Percentiles rank a stretch among this genome's conserved stretches.
Evolutionary conservation across 1,140 invertebrate genomes (phyloP).

Genomic region (Aphelenchoides fujianensis): DNA sequence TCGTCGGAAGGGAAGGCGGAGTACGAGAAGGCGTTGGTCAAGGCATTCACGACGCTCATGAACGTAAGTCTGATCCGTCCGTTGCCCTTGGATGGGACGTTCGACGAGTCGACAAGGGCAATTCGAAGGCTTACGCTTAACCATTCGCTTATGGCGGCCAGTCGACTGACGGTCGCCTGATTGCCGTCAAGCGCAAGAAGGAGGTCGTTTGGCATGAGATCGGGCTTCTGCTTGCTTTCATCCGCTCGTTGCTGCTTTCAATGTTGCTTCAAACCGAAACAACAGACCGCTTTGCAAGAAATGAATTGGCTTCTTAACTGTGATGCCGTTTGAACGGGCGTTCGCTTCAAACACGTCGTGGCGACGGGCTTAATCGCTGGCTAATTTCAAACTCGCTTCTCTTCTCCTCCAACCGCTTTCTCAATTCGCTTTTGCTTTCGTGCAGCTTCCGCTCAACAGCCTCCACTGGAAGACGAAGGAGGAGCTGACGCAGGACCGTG

Average conservation of each 20-base stretch:
- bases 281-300: neutral
- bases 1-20: constrained; percentile 85
- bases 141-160: too few species aligned
- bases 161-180: neutral
- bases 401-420: neutral
- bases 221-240: too few species aligned
- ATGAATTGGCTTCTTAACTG: too few species aligned
- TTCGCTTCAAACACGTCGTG: too few species aligned
- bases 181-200: neutral
- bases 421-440: constrained; percentile 7
- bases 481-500: constrained; percentile 39
- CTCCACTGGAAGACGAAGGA: constrained; percentile 46
- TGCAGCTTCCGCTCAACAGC: constrained; percentile 34
- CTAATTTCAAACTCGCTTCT: too few species aligned
- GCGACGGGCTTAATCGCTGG: too few species aligned
- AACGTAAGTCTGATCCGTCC: too few species aligned
- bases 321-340: too few species aligned
- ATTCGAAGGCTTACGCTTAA: constrained; percentile 28
- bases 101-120: too few species aligned
- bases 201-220: too few species aligned
- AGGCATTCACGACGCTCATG: constrained; percentile 81
- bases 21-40: constrained; percentile 81
- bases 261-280: neutral
- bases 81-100: too few species aligned
- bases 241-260: neutral